Percentiles rank a stretch among this genome's conserved stretches.
phyloP scores from a whole-genome alignment of 2,797 vertebrate genomes.

The Luscinia luscinia region DNA sequence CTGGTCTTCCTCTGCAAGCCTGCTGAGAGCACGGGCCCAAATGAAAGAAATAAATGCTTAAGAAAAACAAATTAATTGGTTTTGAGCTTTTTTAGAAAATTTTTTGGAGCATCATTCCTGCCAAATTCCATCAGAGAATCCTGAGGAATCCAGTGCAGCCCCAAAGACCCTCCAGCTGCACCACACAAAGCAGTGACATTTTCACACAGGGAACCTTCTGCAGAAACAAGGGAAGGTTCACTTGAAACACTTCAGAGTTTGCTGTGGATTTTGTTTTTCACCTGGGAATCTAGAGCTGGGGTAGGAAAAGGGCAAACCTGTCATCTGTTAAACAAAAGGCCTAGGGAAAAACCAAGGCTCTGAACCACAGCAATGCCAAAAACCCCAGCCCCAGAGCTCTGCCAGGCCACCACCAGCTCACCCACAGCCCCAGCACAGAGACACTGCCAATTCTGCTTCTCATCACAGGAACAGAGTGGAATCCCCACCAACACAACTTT shows the following conservation, averaged over 20 bases:
- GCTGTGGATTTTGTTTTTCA: background rate
- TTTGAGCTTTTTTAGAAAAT: background rate
- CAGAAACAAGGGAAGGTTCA: background rate
- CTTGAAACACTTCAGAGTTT: background rate
- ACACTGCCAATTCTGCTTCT: background rate
- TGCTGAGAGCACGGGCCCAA: background rate
- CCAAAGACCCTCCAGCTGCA: background rate
- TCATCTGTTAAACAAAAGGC: background rate
- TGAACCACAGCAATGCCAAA: background rate
- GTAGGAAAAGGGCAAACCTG: conserved; percentile 8
- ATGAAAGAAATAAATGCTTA: background rate
- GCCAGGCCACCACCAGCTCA: background rate
- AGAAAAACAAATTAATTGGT: background rate
- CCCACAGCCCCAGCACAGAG: background rate
- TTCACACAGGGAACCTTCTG: background rate
- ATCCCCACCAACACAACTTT: background rate
- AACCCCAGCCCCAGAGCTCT: background rate
- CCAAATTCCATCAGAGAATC: background rate
- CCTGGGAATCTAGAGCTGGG: background rate
- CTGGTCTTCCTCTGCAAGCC: background rate
- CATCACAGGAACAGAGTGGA: background rate
- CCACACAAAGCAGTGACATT: background rate
- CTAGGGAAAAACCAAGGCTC: background rate
- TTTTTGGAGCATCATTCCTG: background rate
- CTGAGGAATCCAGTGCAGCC: background rate